Base-by-base conservation (phyloP, 2,888 invertebrate species). In the Leptinotarsa peninsularis region DNA sequence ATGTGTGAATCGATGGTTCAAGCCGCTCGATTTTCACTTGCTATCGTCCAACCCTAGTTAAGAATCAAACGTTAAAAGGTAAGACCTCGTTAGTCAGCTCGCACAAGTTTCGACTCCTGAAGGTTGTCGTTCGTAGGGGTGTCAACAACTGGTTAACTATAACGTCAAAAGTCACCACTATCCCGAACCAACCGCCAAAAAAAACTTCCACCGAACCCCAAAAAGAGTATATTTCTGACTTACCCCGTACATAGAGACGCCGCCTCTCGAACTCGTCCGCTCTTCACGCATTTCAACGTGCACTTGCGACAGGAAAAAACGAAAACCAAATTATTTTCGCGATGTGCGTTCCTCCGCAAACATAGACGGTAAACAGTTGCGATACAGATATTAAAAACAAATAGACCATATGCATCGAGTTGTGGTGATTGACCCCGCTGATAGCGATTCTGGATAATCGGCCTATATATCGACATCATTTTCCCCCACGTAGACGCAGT, bases 321-420 rank as follows among this genome's bases (percentile, higher is more conserved):
- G 76, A 77, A 76, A 78, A 78, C 76, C 73, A 82, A 82, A 82
- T 83, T 82, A 83, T 84, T 85, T 85, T 85, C 83, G 84, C 84
- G 82, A 84, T 81, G 79, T 80, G 82, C 82, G 81, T 81, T 85
- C 83, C 79, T 75, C 71, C 74, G 84, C 85, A 86, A 86, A 86
- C 85, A 86, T 84, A 86, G 86, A 85, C 86, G 79, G 82, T 82
- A 84, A 84, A 84, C 84, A 84, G 79, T 80, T 79, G 80, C 74
- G 78, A 79, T 82, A 82, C 80, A 84, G 85, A 85, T 85, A 86
- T 85, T 86, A 86, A 87, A 87, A 86, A 86, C 85, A 86, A 86
- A 87, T 86, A 87, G 85, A 84, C 83, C 85, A 84, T 86, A n/a
- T 85, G 85, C 84, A 84, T 82, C 81, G 82, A 80, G 80, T 79